A percentile compares a stretch with the other conserved stretches of the same genome.
These are phyloP conservation scores for Zaprionus ghesquierei DNA, from an alignment of 1,140 invertebrate species.

Conservation along the genomic window DNA sequence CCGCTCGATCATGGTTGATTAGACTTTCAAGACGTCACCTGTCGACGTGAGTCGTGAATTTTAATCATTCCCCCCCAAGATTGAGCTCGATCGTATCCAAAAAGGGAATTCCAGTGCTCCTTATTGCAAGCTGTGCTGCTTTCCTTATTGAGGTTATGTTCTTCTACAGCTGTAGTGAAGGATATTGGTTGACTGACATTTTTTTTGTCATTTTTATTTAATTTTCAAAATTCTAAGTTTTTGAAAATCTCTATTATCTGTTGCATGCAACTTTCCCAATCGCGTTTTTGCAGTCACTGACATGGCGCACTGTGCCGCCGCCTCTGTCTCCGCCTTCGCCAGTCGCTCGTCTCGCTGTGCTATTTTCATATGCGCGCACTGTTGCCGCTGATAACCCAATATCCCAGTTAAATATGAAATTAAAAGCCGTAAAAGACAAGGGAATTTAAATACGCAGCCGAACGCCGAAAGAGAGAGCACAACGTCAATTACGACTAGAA, in stretches of 20 bases:
- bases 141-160: no score
- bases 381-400: conserved; percentile 76
- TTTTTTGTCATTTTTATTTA: not conserved
- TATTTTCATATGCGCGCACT: conserved; percentile 71
- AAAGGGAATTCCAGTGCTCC: not conserved
- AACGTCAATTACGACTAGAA: conserved; percentile 26
- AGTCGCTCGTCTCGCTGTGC: conserved; percentile 31
- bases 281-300: not conserved
- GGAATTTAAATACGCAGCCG: conserved; percentile 54
- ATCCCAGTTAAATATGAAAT: conserved; percentile 75
- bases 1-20: conserved; percentile 18
- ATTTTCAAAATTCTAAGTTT: not conserved
- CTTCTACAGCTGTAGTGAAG: not conserved
- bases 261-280: conserved; percentile 33
- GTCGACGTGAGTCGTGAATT: conserved; percentile 28
- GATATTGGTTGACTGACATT: not conserved
- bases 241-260: not conserved
- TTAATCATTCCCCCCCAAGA: not conserved
- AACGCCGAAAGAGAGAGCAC: conserved; percentile 61
- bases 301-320: not conserved
- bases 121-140: not conserved
- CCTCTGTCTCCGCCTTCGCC: no score
- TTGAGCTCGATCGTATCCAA: not conserved
- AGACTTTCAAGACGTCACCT: conserved; percentile 42
- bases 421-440: conserved; percentile 63